Evolutionary conservation across 2,888 invertebrate species (phyloP).

Genomic region (Myopa tessellatipennis): DNA sequence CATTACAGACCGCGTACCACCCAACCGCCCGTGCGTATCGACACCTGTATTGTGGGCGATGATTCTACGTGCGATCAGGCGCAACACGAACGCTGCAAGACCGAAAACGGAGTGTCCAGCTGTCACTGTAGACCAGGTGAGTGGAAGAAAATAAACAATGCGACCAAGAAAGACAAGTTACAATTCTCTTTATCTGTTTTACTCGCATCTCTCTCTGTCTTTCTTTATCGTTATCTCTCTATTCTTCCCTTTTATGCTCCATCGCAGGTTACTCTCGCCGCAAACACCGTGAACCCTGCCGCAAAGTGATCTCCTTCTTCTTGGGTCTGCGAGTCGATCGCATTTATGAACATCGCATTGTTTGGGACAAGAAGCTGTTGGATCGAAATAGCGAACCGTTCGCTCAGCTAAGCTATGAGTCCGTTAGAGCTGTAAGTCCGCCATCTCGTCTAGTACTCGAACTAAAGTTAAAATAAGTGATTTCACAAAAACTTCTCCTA

Average conservation of each 20-base stretch:
- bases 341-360: constrained; percentile 81
- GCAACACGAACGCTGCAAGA: constrained; percentile 88
- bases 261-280: constrained; percentile 73
- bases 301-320: constrained; percentile 81
- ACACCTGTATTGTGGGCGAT: constrained; percentile 94
- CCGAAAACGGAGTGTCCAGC: constrained; percentile 86
- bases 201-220: not conserved
- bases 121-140: constrained; percentile 86
- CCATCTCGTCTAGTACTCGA: not conserved
- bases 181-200: not conserved
- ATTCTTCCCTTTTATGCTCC: no score
- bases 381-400: constrained; percentile 84
- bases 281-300: constrained; percentile 80
- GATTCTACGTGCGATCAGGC: constrained; percentile 90
- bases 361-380: constrained; percentile 80
- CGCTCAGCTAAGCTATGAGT: constrained; percentile 85
- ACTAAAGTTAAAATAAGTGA: not conserved
- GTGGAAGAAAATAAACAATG: constrained; percentile 21
- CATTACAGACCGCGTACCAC: constrained; percentile 70
- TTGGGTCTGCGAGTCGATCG: constrained; percentile 85
- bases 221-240: not conserved
- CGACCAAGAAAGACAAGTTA: not conserved
- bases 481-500: constrained; percentile 61
- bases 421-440: constrained; percentile 83
- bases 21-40: constrained; percentile 75